Conservation (phyloP, 2,797 vertebrate species). For the Poeciliopsis infans region DNA sequence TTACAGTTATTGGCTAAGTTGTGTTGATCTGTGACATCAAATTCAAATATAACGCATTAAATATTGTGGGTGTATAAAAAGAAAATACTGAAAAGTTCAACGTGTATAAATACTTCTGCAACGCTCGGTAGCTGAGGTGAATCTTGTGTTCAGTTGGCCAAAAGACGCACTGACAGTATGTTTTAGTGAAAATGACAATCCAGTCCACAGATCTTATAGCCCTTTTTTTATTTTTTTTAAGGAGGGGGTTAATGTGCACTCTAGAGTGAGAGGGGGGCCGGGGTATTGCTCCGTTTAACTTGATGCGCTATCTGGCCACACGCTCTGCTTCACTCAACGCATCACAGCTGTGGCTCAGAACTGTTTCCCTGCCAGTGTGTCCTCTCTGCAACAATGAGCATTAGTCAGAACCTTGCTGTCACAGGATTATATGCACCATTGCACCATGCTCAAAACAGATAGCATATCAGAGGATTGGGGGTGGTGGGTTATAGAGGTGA, state of each 20-base stretch:
- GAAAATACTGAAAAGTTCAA: neutral
- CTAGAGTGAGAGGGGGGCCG: slow-evolving; percentile 14
- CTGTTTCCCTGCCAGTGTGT: slow-evolving; percentile 20
- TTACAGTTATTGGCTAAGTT: neutral
- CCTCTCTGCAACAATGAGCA: slow-evolving; percentile 22
- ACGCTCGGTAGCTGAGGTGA: neutral
- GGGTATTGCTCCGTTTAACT: slow-evolving; percentile 67
- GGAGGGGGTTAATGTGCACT: slow-evolving; percentile 62
- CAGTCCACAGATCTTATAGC: slow-evolving; percentile 69
- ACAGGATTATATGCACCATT: slow-evolving; percentile 57
- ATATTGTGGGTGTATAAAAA: neutral
- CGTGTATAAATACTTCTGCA: neutral
- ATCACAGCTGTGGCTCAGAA: slow-evolving; percentile 3
- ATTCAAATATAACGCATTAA: neutral
- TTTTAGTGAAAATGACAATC: slow-evolving; percentile 55
- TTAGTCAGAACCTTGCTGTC: slow-evolving; percentile 29
- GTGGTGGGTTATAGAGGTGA: slow-evolving; percentile 45
- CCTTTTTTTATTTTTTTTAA: slow-evolving; percentile 73
- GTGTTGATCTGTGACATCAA: neutral
- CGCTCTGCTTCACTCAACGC: neutral
- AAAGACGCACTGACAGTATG: slow-evolving; percentile 29
- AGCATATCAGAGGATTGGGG: slow-evolving; percentile 29
- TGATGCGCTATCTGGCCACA: slow-evolving; percentile 26
- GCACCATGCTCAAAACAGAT: slow-evolving; percentile 64
- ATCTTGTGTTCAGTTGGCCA: slow-evolving; percentile 20